phyloP scores from a whole-genome alignment of 2,888 invertebrate species.

The Acronicta aceris region DNA sequence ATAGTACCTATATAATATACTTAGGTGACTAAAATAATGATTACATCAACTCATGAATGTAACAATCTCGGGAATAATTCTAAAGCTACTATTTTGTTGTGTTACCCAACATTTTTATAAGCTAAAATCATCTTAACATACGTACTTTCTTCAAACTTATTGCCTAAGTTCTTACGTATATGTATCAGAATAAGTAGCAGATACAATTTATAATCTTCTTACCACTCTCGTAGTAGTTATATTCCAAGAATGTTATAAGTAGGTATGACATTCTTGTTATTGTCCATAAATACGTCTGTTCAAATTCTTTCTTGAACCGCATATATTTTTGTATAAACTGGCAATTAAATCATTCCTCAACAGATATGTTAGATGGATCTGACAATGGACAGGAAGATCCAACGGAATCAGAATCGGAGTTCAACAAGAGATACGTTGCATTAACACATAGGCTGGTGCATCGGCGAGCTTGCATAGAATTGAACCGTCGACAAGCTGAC shows the following conservation, averaged over 20 bases:
- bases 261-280: no score
- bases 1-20: conserved; percentile 10
- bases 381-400: conserved; percentile 79
- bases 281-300: no score
- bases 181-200: no score
- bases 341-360: conserved; percentile 1
- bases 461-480: conserved; percentile 96
- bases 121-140: no score
- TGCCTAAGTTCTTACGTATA: no score
- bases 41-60: conserved; percentile 23
- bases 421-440: conserved; percentile 95
- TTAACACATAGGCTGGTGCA: conserved; percentile 97
- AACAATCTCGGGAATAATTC: neutral
- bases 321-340: no score
- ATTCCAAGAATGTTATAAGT: no score
- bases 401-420: conserved; percentile 95
- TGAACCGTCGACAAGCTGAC: conserved; percentile 95
- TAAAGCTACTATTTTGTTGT: conserved; percentile 3
- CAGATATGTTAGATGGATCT: conserved; percentile 71
- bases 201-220: no score
- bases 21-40: conserved; percentile 26
- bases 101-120: no score
- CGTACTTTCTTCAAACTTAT: no score
- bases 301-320: no score
- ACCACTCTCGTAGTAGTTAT: no score